Conservation (phyloP, 2,797 vertebrate species). For the Poliocrania exsul region DNA sequence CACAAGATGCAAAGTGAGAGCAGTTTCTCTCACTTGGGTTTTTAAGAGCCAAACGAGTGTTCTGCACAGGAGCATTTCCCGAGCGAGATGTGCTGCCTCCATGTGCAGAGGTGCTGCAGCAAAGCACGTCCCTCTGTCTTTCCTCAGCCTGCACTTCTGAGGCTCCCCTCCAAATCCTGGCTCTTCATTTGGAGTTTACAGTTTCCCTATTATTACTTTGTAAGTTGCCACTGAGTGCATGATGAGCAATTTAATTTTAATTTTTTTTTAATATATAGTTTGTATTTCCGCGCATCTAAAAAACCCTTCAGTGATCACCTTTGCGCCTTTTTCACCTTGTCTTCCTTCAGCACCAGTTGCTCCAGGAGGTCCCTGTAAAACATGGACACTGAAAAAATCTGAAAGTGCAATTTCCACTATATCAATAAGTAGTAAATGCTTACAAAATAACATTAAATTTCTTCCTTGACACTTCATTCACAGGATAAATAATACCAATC, state of each 20-base stretch:
- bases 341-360: conserved; percentile 91
- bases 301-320: conserved; percentile 79
- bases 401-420: neutral
- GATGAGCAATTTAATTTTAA: neutral
- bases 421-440: neutral
- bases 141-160: neutral
- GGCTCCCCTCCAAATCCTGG: neutral
- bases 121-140: neutral
- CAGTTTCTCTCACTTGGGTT: too few relatives aligned
- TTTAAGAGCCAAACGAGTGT: neutral
- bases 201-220: neutral
- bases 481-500: neutral
- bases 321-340: conserved; percentile 97
- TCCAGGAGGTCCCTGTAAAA: conserved; percentile 90
- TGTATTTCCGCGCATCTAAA: neutral
- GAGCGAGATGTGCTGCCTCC: neutral
- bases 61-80: neutral
- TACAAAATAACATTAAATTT: neutral
- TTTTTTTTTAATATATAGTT: neutral
- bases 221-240: neutral
- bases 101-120: neutral
- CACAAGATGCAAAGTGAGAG: neutral
- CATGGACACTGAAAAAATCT: neutral
- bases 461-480: neutral
- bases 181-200: neutral